These are phyloP conservation scores for Dysdera silvatica DNA, from an alignment of 1,140 invertebrate genomes.

Conservation along the genomic window DNA sequence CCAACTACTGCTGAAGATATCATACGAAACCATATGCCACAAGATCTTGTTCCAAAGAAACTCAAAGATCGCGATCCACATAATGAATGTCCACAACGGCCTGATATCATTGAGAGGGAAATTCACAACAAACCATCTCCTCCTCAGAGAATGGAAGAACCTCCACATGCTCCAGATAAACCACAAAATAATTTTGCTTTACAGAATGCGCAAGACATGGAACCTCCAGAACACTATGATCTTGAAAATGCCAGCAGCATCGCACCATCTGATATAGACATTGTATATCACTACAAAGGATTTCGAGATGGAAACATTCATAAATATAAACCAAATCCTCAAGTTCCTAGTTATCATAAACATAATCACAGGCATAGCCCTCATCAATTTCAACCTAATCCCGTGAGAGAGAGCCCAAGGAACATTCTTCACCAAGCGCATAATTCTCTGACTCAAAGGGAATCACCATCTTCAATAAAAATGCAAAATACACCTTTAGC, in stretches of 20 bases:
- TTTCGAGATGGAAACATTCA: slow-evolving; percentile 71
- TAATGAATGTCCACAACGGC: slow-evolving; percentile 57
- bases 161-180: slow-evolving; percentile 32
- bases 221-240: slow-evolving; percentile 91
- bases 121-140: slow-evolving; percentile 66
- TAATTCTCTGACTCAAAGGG: slow-evolving; percentile 45
- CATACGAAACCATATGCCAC: slow-evolving; percentile 49
- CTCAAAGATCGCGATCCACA: slow-evolving; percentile 73
- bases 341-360: slow-evolving; percentile 40
- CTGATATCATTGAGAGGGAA: slow-evolving; percentile 87
- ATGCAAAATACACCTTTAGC: slow-evolving; percentile 79
- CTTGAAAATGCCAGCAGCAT: slow-evolving; percentile 94
- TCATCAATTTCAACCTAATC: slow-evolving; percentile 50
- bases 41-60: slow-evolving; percentile 58
- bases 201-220: slow-evolving; percentile 57
- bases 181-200: slow-evolving; percentile 43
- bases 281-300: slow-evolving; percentile 90
- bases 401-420: slow-evolving; percentile 45
- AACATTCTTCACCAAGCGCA: slow-evolving; percentile 38
- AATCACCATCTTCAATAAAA: slow-evolving; percentile 46
- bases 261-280: slow-evolving; percentile 92
- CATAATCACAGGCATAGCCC: slow-evolving; percentile 42
- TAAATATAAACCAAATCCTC: slow-evolving; percentile 61
- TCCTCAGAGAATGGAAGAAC: slow-evolving; percentile 45
- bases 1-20: slow-evolving; percentile 44